Percentiles rank a stretch among this genome's conserved stretches.
Evolutionary conservation across 2,113 vertebrate species (phyloP).

Genomic region (Corythornis madagascariensis): DNA sequence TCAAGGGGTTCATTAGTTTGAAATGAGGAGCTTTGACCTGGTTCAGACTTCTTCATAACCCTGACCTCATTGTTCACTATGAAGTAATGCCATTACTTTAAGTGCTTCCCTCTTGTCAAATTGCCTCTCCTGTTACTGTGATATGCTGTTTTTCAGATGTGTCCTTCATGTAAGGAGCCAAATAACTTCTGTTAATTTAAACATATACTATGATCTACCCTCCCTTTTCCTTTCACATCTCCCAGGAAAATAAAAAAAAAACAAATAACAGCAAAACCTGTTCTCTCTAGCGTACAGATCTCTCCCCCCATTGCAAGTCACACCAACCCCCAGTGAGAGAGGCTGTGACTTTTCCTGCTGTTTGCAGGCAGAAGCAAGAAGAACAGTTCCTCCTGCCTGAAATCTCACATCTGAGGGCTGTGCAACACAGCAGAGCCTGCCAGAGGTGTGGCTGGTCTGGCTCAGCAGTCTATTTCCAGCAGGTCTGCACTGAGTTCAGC

Average conservation of each 20-base stretch:
- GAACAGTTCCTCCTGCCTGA: neutral
- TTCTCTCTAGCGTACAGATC: neutral
- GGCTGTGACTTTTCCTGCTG: neutral
- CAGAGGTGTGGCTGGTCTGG: no score
- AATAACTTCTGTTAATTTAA: neutral
- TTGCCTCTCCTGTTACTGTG: neutral
- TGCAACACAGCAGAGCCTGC: neutral
- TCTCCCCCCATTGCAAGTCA: fast-evolving
- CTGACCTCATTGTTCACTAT: neutral
- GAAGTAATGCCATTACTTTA: constrained; percentile 17
- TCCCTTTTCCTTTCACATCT: neutral
- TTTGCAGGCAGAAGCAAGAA: neutral
- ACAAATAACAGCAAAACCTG: neutral
- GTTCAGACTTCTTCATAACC: neutral
- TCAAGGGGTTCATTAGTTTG: constrained; percentile 41
- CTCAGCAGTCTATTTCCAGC: fast-evolving
- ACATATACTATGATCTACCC: neutral
- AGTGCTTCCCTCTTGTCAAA: constrained; percentile 11
- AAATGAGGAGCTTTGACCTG: constrained; percentile 29
- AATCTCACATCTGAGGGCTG: fast-evolving
- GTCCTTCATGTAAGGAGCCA: neutral
- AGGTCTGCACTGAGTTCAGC: neutral
- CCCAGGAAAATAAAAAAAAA: neutral
- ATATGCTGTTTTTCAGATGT: neutral
- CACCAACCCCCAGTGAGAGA: fast-evolving